Percentiles rank a stretch among this genome's conserved stretches.
Evolutionary conservation across 2,113 vertebrate species (phyloP).

Genomic region (Entomyzon cyanotis): DNA sequence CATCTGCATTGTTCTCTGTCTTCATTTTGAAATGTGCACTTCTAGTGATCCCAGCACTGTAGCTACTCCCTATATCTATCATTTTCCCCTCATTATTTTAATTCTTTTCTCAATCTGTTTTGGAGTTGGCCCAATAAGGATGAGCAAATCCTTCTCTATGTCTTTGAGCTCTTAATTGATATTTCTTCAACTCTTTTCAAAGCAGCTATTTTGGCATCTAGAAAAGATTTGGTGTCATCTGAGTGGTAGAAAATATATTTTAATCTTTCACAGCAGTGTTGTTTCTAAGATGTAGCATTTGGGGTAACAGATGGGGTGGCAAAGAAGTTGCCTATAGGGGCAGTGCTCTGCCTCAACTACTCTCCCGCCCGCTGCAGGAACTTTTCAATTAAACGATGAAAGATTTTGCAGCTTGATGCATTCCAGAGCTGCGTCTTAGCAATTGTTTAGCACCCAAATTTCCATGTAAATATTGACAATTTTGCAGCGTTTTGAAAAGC

Average conservation of each 20-base stretch:
- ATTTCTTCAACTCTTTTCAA: slow-evolving; percentile 87
- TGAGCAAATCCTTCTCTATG: slow-evolving; percentile 85
- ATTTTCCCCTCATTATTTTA: slow-evolving; percentile 83
- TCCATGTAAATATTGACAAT: slow-evolving; percentile 68
- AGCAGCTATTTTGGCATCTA: slow-evolving; percentile 88
- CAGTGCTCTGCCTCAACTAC: slow-evolving; percentile 83
- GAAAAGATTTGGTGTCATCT: slow-evolving; percentile 87
- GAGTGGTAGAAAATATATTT: slow-evolving; percentile 88
- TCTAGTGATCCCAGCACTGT: slow-evolving; percentile 70
- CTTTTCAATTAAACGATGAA: slow-evolving; percentile 83
- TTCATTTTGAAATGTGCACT: slow-evolving; percentile 72
- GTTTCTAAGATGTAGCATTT: slow-evolving; percentile 87
- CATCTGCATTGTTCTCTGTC: slow-evolving; percentile 67
- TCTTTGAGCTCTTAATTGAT: slow-evolving; percentile 87
- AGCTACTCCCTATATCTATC: slow-evolving; percentile 75
- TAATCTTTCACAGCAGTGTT: slow-evolving; percentile 87
- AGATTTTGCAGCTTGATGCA: slow-evolving; percentile 79
- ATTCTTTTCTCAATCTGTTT: slow-evolving; percentile 82
- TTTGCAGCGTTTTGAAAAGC: slow-evolving; percentile 56
- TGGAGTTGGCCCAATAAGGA: slow-evolving; percentile 84
- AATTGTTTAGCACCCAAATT: slow-evolving; percentile 71
- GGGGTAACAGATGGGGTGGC: slow-evolving; percentile 87
- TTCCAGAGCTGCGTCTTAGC: slow-evolving; percentile 74
- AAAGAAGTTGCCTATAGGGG: slow-evolving; percentile 86
- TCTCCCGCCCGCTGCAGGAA: slow-evolving; percentile 83